Conservation (phyloP, 2,888 invertebrate species). For the Glaucopsyche alexis region DNA sequence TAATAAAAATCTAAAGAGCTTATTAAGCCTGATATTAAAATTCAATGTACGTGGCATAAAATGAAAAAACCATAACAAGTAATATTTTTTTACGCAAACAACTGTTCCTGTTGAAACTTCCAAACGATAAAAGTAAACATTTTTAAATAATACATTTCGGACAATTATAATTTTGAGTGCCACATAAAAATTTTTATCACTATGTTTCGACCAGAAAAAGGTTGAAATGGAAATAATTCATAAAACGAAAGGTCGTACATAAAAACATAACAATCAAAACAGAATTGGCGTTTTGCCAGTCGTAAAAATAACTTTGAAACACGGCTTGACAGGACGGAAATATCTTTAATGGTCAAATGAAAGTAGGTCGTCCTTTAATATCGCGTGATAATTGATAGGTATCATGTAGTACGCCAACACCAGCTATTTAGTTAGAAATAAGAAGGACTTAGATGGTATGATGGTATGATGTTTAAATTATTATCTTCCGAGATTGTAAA, state of each 20-base stretch:
- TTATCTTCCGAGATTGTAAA: too few species aligned
- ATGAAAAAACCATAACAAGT: background rate
- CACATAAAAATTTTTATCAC: slow-evolving; percentile 15
- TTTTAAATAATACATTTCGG: slow-evolving; percentile 14
- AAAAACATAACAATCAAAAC: slow-evolving; percentile 42
- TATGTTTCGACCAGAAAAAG: slow-evolving; percentile 26
- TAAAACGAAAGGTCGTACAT: slow-evolving; percentile 38
- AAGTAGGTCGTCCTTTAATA: slow-evolving; percentile 28
- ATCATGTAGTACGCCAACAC: background rate
- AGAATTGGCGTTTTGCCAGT: slow-evolving; percentile 44
- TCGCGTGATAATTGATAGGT: background rate
- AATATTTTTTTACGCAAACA: background rate
- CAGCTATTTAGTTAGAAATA: background rate
- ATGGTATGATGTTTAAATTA: too few species aligned
- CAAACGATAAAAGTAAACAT: slow-evolving; percentile 17
- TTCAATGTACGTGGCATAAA: background rate
- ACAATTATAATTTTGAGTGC: slow-evolving; percentile 21
- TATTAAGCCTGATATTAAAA: background rate
- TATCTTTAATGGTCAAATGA: slow-evolving; percentile 35
- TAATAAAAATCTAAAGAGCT: background rate
- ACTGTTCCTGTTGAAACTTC: background rate
- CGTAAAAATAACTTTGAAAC: slow-evolving; percentile 42
- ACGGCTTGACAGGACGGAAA: slow-evolving; percentile 41
- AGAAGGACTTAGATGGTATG: too few species aligned
- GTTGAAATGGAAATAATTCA: slow-evolving; percentile 33